Evolutionary conservation across 2,888 invertebrate genomes (phyloP), one percentile per base, ranked within the genome.

Genomic region (Steromphala cineraria): DNA sequence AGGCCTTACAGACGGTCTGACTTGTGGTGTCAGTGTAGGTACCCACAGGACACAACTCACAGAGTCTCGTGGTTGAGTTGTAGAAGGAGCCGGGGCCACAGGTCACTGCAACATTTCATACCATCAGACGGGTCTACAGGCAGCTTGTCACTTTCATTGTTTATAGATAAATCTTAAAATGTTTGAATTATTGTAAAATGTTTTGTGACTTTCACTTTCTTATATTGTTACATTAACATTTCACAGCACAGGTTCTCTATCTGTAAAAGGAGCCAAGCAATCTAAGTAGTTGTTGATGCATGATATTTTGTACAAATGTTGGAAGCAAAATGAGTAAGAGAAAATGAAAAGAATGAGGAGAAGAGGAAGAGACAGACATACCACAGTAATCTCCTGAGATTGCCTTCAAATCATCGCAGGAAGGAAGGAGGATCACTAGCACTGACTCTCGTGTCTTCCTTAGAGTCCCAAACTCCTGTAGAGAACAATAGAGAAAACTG

Each of bases 31-130:
- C 56, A 80, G 89, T 89, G 81, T 87, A 90, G 31, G 53, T 77
- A 8, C 89, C 90, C 19, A 85, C 24, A 1, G 82, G 53, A 81
- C 90, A 90, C 62, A 83, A 75, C 55, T 84, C 74, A 85, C 90
- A 90, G 10, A 28, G 62, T 13, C 52, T 52, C 2, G 77, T 81
- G 1, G 46, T 31, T 8, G 28, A 46, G 78, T 87, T 81, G 67
- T 83, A 87, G 81, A 80, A 88, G 2, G 83, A 81, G 5, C 89
- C 89, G 2, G 81, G 75, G 0, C 82, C 84, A 81, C 89, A 89
- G 13, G 79, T 62, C 24, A 87, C 87, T 87, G 77, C 62, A 82
- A 83, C 8, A 24, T 67, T 10, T 55, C 17, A 67, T n/a, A 31
- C 2, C 17, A 31, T 67, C 21, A 40, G 7, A n/a, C 19, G 74